Conservation (phyloP, 1,140 invertebrate species). For the Eueides isabella region DNA sequence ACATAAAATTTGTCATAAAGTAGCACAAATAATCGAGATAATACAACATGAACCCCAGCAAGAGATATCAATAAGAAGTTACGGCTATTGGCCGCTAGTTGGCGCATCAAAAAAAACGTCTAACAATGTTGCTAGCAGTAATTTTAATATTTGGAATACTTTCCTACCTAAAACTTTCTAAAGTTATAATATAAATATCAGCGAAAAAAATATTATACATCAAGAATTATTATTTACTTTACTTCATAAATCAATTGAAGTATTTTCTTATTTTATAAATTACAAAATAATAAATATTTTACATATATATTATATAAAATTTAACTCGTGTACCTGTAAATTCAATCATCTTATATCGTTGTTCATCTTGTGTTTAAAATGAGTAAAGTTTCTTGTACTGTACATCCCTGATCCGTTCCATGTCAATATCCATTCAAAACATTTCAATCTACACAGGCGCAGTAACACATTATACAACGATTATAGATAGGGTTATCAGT, state of each 20-base stretch:
- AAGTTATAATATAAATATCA: neutral
- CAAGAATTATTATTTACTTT: too few species aligned
- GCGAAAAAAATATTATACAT: too few species aligned
- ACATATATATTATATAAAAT: too few species aligned
- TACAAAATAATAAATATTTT: too few species aligned
- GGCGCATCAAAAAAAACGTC: constrained; percentile 56
- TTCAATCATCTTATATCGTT: neutral
- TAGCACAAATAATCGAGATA: constrained; percentile 70
- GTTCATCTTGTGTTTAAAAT: neutral
- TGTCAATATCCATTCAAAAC: neutral
- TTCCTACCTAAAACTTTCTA: neutral
- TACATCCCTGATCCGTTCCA: neutral
- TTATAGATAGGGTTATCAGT: neutral
- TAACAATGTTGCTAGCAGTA: constrained; percentile 50
- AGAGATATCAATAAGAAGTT: constrained; percentile 81
- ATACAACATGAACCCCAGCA: constrained; percentile 74
- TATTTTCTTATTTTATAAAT: too few species aligned
- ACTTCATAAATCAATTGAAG: too few species aligned
- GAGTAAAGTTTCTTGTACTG: neutral
- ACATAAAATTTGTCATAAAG: constrained; percentile 62
- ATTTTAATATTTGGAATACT: neutral
- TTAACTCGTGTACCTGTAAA: too few species aligned
- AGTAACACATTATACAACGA: neutral
- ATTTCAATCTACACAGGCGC: neutral
- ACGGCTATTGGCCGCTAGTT: constrained; percentile 65